Base-by-base conservation (phyloP, 2,888 invertebrate species). In the Calameuta pallipes region DNA sequence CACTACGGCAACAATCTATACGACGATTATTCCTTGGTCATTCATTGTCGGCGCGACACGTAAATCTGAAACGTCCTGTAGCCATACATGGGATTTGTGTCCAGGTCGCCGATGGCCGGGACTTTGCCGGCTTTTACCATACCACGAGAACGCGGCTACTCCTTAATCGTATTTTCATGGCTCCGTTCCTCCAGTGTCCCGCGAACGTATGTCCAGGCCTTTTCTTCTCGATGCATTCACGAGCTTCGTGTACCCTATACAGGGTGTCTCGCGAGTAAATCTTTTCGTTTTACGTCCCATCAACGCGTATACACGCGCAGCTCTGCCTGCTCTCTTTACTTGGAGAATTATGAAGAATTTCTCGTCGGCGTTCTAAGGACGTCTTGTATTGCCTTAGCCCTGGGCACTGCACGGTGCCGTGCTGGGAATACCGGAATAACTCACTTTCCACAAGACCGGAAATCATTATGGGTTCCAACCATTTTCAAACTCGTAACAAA, bases 131-230 rank as follows among this genome's bases (percentile, higher is more conserved):
- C 56, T 56, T 23, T 56, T 56, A 56, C 56, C 56, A 23, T 56
- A 23, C 23, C 56, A 56, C 23, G 56, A 56, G 56, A 56, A 56
- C 56, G 56, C 56, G 56, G 56, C 56, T 76, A 76, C 30, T 75
- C 80, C 80, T 80, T 79, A 80, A 83, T 83, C 82, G 83, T 83
- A 83, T 83, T 83, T 83, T 83, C 77, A 81, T 81, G 80, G 78
- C 82, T 83, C 82, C 82, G 81, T 83, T 81, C 80, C 82, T 78
- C 36, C 75, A 75, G 71, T 76, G 78, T 76, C 73, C 75, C 69
- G 75, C 73, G 71, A 76, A 56, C 73, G 75, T 75, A 73, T 30
- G 71, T 78, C 76, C 68, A 73, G 74, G 78, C 73, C 82, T 80
- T 79, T 80, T 80, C 79, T 78, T 76, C 74, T 76, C 56, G 76